A percentile compares a stretch with the other conserved stretches of the same genome.
phyloP scores from a whole-genome alignment of 2,888 invertebrate genomes.

The Thecocarcelia acutangulata region DNA sequence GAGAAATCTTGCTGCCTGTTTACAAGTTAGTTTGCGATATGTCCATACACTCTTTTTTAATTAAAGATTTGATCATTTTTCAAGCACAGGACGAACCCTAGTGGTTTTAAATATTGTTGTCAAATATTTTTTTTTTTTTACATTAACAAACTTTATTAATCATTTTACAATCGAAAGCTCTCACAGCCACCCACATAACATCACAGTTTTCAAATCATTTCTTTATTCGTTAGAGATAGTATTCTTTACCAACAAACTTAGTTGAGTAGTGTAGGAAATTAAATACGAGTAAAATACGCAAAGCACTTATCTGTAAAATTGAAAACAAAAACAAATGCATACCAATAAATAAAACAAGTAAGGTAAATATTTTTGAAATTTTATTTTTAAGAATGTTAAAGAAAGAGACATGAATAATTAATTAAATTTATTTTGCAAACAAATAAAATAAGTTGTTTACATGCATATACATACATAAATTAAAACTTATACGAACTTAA shows the following conservation, averaged over 20 bases:
- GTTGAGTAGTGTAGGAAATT: slow-evolving; percentile 59
- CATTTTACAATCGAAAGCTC: too few species aligned
- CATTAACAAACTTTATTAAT: too few species aligned
- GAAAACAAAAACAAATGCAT: neutral
- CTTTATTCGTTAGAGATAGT: neutral
- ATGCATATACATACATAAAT: slow-evolving; percentile 11
- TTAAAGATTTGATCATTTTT: too few species aligned
- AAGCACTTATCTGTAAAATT: slow-evolving; percentile 61
- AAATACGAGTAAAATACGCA: slow-evolving; percentile 59
- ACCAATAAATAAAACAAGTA: slow-evolving; percentile 65
- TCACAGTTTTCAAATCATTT: neutral
- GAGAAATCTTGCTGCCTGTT: too few species aligned
- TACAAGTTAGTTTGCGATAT: too few species aligned
- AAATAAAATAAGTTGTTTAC: neutral
- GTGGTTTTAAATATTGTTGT: too few species aligned
- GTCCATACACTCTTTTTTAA: too few species aligned
- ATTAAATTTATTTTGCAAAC: slow-evolving; percentile 58
- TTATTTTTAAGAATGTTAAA: slow-evolving; percentile 78
- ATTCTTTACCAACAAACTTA: slow-evolving; percentile 3
- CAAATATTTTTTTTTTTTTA: too few species aligned
- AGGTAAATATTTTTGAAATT: slow-evolving; percentile 77
- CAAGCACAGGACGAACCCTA: too few species aligned
- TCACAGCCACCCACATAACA: neutral
- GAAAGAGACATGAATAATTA: slow-evolving; percentile 63
- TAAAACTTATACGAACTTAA: slow-evolving; percentile 25